Evolutionary conservation across 2,888 invertebrate genomes (phyloP), one percentile per base, ranked within the genome.

Genomic region (Drosophila sordidula): DNA sequence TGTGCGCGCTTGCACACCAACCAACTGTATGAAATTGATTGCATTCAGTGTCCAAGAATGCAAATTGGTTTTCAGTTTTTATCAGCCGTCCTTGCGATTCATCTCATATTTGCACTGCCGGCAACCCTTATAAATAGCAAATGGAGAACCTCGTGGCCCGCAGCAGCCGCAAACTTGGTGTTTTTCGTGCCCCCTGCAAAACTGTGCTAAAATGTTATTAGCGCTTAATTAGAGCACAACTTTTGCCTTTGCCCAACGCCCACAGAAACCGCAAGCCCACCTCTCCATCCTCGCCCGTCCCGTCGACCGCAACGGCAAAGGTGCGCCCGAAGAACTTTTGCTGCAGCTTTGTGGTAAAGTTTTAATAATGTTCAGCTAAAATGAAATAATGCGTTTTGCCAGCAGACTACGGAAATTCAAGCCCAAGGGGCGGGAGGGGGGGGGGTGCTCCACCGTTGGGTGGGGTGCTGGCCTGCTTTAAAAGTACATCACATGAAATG

Each of bases 311-410:
- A 81, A 76, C 78, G 63, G 67, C 46, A 64, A 71, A 78, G 85
- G 69, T 81, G 76, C 39, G 50, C 67, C 38, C 44, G 45, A 51
- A 71, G 55, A 83, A 84, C 75, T 87, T 87, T 81, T 56, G 55
- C 69, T 78, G 76, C 81, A 78, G 74, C 81, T 80, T 84, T 83
- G 79, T 63, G 84, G 70, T 51, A 77, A 83, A 84, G 61, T 84
- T 87, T 81, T 84, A 79, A 87, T 87, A 84, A 87, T 81, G 85
- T 81, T 87, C 79, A 61, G 67, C 87, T 75, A 75, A 84, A 84
- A 81, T 81, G 66, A 87, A 77, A 81, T 81, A 87, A 83, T 83
- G 83, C 81, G 66, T 86, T 80, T 80, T 68, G 67, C 76, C 74
- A 52, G 59, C 69, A 68, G 62, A 70, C 64, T 65, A 58, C 32